phyloP scores from a whole-genome alignment of 2,113 vertebrate genomes.

The Alaudala cheleensis region DNA sequence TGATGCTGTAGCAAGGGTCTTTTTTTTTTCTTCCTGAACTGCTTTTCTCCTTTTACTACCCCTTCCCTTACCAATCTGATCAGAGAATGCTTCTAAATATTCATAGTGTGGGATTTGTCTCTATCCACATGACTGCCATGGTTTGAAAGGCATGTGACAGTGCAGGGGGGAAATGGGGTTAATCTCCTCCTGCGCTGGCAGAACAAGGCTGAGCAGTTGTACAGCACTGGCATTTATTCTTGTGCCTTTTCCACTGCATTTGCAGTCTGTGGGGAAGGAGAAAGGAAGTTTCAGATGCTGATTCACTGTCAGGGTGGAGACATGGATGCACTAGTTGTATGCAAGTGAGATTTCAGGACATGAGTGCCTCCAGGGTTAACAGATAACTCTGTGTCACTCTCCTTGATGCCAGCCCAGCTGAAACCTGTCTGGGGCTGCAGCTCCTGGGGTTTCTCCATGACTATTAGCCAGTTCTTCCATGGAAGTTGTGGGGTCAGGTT shows the following conservation, averaged over 20 bases:
- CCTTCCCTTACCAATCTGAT: background rate
- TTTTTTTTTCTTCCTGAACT: background rate
- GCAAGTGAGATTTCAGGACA: background rate
- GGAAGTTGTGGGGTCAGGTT: background rate
- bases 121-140: background rate
- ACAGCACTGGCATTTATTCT: background rate
- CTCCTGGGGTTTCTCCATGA: background rate
- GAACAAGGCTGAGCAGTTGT: background rate
- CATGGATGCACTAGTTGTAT: background rate
- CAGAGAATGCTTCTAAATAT: background rate
- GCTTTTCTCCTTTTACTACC: background rate
- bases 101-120: background rate
- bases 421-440: background rate
- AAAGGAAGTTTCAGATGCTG: background rate
- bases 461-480: background rate
- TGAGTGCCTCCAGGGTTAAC: background rate
- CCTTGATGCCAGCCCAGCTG: background rate
- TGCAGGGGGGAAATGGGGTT: background rate
- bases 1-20: background rate
- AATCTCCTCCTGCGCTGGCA: background rate
- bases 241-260: background rate
- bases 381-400: background rate
- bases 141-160: constrained; percentile 3
- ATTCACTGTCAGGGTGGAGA: background rate
- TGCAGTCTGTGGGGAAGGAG: background rate